Conservation (phyloP, 2,888 invertebrate species). For the Lasioglossum pauxillum region DNA sequence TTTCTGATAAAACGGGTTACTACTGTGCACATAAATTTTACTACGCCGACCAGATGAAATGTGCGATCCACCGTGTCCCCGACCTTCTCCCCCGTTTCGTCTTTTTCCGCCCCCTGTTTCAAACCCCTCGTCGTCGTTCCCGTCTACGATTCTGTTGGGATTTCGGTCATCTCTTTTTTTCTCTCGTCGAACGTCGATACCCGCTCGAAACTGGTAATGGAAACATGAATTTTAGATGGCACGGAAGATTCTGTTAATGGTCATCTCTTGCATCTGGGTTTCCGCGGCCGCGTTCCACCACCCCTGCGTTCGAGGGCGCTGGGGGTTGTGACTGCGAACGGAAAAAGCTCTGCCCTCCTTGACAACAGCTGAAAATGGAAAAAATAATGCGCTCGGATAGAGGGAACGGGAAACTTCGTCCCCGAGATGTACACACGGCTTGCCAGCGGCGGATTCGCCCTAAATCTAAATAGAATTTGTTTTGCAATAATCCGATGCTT, state of each 20-base stretch:
- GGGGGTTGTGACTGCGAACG: background rate
- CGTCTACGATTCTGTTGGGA: constrained; percentile 22
- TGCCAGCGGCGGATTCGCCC: background rate
- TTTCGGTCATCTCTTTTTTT: background rate
- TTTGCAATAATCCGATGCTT: background rate
- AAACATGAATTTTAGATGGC: constrained; percentile 55
- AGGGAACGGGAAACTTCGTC: background rate
- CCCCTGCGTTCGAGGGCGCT: background rate
- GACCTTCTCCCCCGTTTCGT: background rate
- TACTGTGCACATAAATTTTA: constrained; percentile 49
- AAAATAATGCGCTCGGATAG: background rate
- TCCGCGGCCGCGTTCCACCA: background rate
- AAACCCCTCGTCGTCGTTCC: background rate
- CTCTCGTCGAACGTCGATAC: background rate
- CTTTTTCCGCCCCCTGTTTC: background rate
- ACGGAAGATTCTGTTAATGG: constrained; percentile 42
- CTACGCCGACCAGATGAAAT: constrained; percentile 45
- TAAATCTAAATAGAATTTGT: background rate
- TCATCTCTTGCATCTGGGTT: constrained; percentile 17
- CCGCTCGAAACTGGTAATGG: constrained; percentile 46
- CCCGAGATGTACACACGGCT: background rate
- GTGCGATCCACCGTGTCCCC: constrained; percentile 21
- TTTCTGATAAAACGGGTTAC: constrained; percentile 55
- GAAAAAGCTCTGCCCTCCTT: background rate
- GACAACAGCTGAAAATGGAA: background rate